Evolutionary conservation across 2,113 vertebrate genomes (phyloP), one percentile per base, ranked within the genome.

Genomic region (Poecile atricapillus): DNA sequence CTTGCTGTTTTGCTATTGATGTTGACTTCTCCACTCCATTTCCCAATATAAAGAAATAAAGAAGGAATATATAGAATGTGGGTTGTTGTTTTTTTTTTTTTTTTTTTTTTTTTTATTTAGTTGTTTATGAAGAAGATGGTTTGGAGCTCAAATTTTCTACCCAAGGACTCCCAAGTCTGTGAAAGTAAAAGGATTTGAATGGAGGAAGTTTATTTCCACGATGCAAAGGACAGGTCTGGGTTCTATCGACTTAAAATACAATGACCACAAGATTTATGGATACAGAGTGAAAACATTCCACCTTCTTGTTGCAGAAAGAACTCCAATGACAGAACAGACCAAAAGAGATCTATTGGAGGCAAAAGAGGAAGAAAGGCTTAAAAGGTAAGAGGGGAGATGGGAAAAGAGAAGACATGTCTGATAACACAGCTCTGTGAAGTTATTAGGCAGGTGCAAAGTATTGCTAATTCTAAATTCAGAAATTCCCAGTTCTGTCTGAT

Each of bases 31-130:
- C 52, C 18, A 65, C 23, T 37, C 62, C 28, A 75, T 88, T 95
- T 94, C 44, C 50, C 49, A 85, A 82, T 85, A 80, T 76, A 84
- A 97, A 97, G 79, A 96, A 95, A 88, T 94, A 76, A 93, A 96
- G 86, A 63, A 59, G 39, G 39, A 78, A 89, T 88, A 89, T 76
- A 97, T 65, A 93, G 33, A 93, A 77, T 60, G 9, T 19, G 67
- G 11, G 11, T 39, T 39, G 39, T n/a, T n/a, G n/a, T n/a, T n/a
- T n/a, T n/a, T n/a, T n/a, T n/a, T 39, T 39, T 39, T 46, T 46
- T 46, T 8, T 4, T 46, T 46, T 47, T 22, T 47, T n/a, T 43
- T 43, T 82, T 27, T 35, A 18, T 60, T 43, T 28, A 23, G 41
- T 30, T 56, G 9, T 77, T 74, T 74, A 78, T 90, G 46, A 77